phyloP scores from a whole-genome alignment of 1,140 invertebrate species.

The Diabrotica virgifera region DNA sequence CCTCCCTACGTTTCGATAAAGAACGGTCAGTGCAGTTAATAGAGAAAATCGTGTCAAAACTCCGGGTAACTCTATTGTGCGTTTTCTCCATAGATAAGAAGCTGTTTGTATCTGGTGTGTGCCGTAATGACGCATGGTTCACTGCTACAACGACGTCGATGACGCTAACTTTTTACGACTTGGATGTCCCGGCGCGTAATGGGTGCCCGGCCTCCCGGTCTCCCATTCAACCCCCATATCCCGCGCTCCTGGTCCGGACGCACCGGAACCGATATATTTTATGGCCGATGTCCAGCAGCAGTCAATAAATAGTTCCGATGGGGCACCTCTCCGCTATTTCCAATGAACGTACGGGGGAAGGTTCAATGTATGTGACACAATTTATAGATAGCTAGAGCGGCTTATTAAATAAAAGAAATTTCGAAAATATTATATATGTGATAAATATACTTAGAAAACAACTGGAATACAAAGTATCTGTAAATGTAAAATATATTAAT shows the following conservation, averaged over 20 bases:
- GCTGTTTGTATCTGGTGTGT: slow-evolving; percentile 35
- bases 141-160: slow-evolving; percentile 27
- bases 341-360: slow-evolving; percentile 4
- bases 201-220: slow-evolving; percentile 18
- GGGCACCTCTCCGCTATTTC: slow-evolving; percentile 20
- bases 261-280: slow-evolving; percentile 43
- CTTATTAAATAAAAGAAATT: too few species aligned
- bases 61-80: too few species aligned
- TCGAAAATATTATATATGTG: too few species aligned
- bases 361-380: too few species aligned
- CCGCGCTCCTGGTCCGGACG: slow-evolving; percentile 33
- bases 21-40: too few species aligned
- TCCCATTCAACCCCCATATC: slow-evolving; percentile 18
- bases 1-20: too few species aligned
- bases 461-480: too few species aligned
- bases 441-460: too few species aligned
- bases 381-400: too few species aligned
- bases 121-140: slow-evolving; percentile 36
- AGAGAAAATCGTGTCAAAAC: too few species aligned
- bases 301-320: slow-evolving; percentile 42
- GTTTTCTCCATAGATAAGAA: slow-evolving; percentile 14
- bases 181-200: slow-evolving; percentile 11
- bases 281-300: slow-evolving; percentile 43
- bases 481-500: too few species aligned
- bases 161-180: slow-evolving; percentile 35